Base-by-base conservation (phyloP, 1,140 invertebrate species). In the Telenomus remus region DNA sequence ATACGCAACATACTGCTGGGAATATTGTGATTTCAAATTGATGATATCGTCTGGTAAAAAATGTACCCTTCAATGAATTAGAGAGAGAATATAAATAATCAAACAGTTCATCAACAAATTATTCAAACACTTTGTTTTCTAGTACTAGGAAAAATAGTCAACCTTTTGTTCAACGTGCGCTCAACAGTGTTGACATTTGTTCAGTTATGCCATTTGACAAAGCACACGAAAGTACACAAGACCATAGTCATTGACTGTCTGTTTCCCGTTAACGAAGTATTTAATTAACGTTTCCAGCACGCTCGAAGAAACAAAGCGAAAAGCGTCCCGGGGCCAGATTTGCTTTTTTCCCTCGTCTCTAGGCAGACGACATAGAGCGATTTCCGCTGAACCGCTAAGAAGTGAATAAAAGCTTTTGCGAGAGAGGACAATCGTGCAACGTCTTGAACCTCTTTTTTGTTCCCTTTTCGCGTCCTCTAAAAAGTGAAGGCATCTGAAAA, bases 231-330 rank as follows among this genome's bases (percentile, higher is more conserved):
- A 63, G 57, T 59, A 54, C 42, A 64, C 51, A 57, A 63, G 48
- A 14, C 35, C 57, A 37, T 15, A 57, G 48, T 53, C 60, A 59
- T 64, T 54, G 34, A 49, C 37, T 51, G 37, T 63, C 15, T 71
- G 35, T 63, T 57, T 44, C 2, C 14, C 43, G 53, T 71, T 71
- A 63, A 71, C 53, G 68, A 71, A 71, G 68, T 71, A 71, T 71
- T 71, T 71, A 71, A 71, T 71, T 71, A 71, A 71, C 68, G 57
- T 63, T 71, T 63, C 33, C 46, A 63, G 33, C 53, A 57, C 59
- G 56, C 66, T 61, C 46, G 51, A 71, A 35, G 68, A 56, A 71
- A 71, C 68, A 71, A 70, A 56, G 66, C 35, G 19, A 61, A 70
- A 56, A 51, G 56, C 55, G 55, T 27, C 49, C 47, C 33, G 39